Percentiles rank a stretch among this genome's conserved stretches.
Conservation (phyloP, 2,888 invertebrate genomes). For the Xanthorhoe spadicearia region DNA sequence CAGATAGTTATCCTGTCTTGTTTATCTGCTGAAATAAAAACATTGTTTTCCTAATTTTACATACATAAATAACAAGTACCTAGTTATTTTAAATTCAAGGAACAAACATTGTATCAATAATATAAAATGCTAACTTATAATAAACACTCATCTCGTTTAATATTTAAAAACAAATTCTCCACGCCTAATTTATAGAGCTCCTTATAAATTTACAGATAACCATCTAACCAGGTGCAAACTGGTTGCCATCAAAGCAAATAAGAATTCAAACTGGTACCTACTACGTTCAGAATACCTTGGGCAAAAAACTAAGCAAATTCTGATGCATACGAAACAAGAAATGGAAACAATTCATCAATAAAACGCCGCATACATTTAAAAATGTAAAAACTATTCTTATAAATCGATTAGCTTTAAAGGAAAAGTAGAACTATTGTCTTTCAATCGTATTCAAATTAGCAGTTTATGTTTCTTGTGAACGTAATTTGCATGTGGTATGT, state of each 20-base stretch:
- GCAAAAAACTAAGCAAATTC: conserved; percentile 23
- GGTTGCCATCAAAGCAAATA: conserved; percentile 24
- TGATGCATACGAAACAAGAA: conserved; percentile 22
- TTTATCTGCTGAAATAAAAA: neutral
- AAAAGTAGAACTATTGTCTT: neutral
- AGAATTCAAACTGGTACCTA: conserved; percentile 20
- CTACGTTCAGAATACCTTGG: conserved; percentile 2
- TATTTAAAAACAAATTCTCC: neutral
- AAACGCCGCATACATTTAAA: conserved; percentile 34
- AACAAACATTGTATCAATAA: conserved; percentile 1
- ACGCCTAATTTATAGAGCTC: conserved; percentile 8
- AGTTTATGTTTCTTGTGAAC: neutral
- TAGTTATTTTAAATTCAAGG: neutral
- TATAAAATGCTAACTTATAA: neutral
- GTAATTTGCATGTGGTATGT: too few species aligned
- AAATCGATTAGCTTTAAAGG: neutral
- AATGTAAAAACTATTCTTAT: conserved; percentile 17
- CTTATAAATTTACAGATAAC: conserved; percentile 22
- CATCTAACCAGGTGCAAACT: conserved; percentile 28
- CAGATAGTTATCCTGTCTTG: neutral
- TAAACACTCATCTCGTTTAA: conserved; percentile 1
- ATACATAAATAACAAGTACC: neutral
- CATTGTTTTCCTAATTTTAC: neutral
- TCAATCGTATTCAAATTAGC: neutral
- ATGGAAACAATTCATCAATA: conserved; percentile 37